These are phyloP conservation scores for Halichondria panicea DNA, from an alignment of 37 sponge, comb jelly and placozoan genomes.

Conservation along the genomic window DNA sequence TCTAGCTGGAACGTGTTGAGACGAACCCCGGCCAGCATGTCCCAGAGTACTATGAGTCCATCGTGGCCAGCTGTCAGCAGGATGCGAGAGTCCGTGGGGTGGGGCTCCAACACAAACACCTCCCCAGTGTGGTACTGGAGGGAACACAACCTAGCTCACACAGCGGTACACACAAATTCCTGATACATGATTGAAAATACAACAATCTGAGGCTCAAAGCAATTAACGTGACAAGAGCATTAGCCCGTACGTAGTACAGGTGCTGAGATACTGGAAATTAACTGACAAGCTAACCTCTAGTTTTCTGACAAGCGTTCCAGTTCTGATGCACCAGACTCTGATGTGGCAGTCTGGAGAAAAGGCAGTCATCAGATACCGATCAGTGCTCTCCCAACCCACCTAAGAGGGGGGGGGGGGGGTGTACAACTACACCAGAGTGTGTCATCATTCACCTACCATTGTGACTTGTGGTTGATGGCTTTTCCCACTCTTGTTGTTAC, in stretches of 20 bases:
- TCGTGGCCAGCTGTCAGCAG: conserved; percentile 83
- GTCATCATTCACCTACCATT: conserved; percentile 3
- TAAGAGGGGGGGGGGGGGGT: background rate
- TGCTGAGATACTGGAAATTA: background rate
- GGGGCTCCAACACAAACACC: conserved; percentile 83
- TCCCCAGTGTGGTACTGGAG: conserved; percentile 69
- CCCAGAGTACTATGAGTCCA: conserved; percentile 78
- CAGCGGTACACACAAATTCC: too few relatives aligned
- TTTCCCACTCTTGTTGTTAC: background rate
- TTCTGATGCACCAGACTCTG: conserved; percentile 27
- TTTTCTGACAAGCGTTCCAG: conserved; percentile 29
- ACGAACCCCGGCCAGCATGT: conserved; percentile 56
- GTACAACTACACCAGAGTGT: background rate
- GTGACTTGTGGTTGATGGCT: background rate
- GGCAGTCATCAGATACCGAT: conserved; percentile 66
- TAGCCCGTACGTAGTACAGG: background rate
- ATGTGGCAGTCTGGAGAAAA: conserved; percentile 65
- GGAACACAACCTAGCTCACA: too few relatives aligned
- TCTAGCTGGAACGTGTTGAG: conserved; percentile 48
- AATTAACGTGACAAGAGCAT: background rate
- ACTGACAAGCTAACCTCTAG: conserved; percentile 31
- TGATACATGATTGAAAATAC: background rate
- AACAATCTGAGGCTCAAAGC: background rate
- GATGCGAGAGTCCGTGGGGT: conserved; percentile 66
- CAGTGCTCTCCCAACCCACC: conserved; percentile 74